A percentile compares a stretch with the other conserved stretches of the same genome.
Evolutionary conservation across 2,888 invertebrate genomes (phyloP).

Genomic region (Erpobdella octoculata): DNA sequence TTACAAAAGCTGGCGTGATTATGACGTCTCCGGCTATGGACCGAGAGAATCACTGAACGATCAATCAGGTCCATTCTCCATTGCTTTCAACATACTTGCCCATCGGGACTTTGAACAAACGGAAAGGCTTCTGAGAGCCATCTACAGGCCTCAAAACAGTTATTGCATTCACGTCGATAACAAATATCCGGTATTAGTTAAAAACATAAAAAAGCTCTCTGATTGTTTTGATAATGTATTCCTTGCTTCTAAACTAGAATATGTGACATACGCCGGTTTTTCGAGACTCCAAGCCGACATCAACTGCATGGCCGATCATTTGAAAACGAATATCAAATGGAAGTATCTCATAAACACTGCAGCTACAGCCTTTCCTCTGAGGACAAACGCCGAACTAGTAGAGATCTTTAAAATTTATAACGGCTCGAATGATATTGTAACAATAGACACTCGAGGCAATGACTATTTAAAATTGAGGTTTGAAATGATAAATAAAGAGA

Average conservation of each 20-base stretch:
- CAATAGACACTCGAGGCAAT: not conserved
- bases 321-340: constrained; percentile 40
- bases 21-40: not conserved
- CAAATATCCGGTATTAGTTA: constrained; percentile 35
- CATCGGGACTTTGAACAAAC: constrained; percentile 38
- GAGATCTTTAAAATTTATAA: constrained; percentile 48
- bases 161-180: constrained; percentile 50
- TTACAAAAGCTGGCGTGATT: constrained; percentile 17
- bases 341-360: constrained; percentile 50
- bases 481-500: constrained; percentile 6
- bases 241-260: constrained; percentile 45
- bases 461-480: constrained; percentile 32
- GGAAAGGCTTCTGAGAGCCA: constrained; percentile 43
- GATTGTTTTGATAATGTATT: constrained; percentile 40
- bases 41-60: not conserved
- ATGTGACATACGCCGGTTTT: constrained; percentile 48
- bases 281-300: constrained; percentile 45
- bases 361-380: constrained; percentile 48
- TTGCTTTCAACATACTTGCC: constrained; percentile 15
- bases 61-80: constrained; percentile 9
- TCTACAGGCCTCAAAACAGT: constrained; percentile 47
- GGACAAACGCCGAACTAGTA: constrained; percentile 49
- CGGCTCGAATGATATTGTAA: constrained; percentile 49
- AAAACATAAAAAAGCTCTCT: not conserved
- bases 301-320: constrained; percentile 48